Evolutionary conservation across 2,797 vertebrate species (phyloP).

Genomic region (Hylomyscus alleni): DNA sequence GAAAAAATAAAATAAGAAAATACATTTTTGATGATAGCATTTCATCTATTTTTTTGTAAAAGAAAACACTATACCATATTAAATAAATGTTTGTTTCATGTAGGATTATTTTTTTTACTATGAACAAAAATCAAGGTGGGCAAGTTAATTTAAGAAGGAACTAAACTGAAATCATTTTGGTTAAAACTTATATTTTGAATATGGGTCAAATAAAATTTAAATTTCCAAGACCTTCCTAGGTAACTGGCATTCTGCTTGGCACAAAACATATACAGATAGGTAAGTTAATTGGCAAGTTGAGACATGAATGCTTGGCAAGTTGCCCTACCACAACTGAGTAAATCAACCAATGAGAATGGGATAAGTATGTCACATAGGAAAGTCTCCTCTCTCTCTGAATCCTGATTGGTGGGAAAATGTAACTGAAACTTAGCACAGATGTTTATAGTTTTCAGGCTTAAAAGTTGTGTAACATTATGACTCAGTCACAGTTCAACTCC

Average conservation of each 20-base stretch:
- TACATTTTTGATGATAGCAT: neutral
- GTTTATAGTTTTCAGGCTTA: neutral
- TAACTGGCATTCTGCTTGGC: neutral
- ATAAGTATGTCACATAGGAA: neutral
- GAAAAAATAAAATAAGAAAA: neutral
- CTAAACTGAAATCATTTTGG: neutral
- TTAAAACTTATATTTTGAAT: neutral
- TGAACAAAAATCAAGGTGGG: neutral
- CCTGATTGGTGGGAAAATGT: neutral
- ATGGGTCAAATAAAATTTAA: neutral
- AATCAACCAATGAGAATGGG: neutral
- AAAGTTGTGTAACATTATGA: neutral
- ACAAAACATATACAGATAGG: neutral
- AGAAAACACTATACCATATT: neutral
- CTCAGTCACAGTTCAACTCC: neutral
- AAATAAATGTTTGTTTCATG: neutral
- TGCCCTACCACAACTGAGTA: neutral
- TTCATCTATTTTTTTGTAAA: slow-evolving; percentile 6
- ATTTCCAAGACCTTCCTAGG: neutral
- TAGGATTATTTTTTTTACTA: neutral
- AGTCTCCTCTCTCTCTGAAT: neutral
- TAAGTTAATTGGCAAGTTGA: neutral
- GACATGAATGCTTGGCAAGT: neutral
- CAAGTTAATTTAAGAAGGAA: neutral
- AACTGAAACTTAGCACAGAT: neutral